Evolutionary conservation across 2,113 vertebrate genomes (phyloP), one percentile per base, ranked within the genome.

Genomic region (Jaculus jaculus): DNA sequence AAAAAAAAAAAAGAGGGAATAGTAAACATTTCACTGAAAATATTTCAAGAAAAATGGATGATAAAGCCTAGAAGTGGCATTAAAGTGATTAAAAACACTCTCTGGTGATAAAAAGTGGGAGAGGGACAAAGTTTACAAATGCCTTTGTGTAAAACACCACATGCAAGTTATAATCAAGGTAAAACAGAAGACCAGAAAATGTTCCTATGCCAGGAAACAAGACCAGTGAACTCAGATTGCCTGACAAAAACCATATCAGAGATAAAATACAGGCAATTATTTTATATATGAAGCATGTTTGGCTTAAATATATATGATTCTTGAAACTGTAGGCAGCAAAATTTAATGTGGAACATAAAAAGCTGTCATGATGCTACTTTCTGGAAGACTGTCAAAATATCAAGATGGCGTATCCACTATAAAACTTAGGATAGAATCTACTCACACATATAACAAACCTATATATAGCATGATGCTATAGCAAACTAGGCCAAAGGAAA

Each of bases 221-320:
- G 42, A 73, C 63, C 23, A 87, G 10, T 63, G 61, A 91, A 81
- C 24, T 69, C 47, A 69, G 30, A 75, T 11, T 86, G 47, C 47
- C 15, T 42, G 83, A 73, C 7, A 65, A 65, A 0, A 74, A n/a
- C 18, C 66, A 32, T 60, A 28, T 79, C 34, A 68, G 47, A 92
- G 80, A 60, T 18, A 21, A 24, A 95, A 34, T 74, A 74, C 2
- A 81, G 37, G 7, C 32, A 92, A 74, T 66, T 73, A 89, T 60
- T 84, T 42, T 84, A 15, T 7, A 61, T 51, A 81, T 39, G 21
- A 81, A 89, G 16, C 11, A 61, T 39, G 60, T 81, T 80, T 75
- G 12, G 74, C 60, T 94, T 92, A 39, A 89, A 92, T 10, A 85
- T 74, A 28, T 65, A 39, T 66, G n/a, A 68, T 68, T 60, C 61